Evolutionary conservation across 2,797 vertebrate genomes (phyloP).

Genomic region (Notoglanidium macrostoma): DNA sequence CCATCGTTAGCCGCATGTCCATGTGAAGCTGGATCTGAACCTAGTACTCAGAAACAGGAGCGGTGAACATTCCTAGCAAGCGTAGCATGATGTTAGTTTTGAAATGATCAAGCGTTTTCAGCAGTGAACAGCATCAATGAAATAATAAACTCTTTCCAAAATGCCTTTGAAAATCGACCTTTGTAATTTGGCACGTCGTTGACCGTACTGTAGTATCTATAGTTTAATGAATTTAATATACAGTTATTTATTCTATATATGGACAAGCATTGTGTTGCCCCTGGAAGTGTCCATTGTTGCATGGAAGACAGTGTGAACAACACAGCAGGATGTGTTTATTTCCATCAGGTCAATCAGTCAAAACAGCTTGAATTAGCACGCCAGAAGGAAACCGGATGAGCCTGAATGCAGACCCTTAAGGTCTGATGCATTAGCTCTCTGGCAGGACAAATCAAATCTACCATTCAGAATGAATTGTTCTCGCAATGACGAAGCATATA

Average conservation of each 20-base stretch:
- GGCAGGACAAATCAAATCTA: not conserved
- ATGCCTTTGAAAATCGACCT: not conserved
- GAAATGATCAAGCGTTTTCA: not conserved
- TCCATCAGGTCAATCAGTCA: conserved; percentile 55
- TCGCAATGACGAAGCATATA: not conserved
- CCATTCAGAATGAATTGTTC: not conserved
- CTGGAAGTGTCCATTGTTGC: not conserved
- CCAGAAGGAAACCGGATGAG: conserved; percentile 17
- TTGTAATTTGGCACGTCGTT: not conserved
- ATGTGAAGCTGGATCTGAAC: not conserved
- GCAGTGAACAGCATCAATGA: conserved; percentile 4
- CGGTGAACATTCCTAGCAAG: not conserved
- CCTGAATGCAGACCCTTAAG: not conserved
- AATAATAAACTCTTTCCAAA: not conserved
- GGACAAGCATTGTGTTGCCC: not conserved
- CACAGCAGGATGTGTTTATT: conserved; percentile 63
- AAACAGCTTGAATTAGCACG: conserved; percentile 35
- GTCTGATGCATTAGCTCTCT: not conserved
- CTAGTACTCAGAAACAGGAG: not conserved
- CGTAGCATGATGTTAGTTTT: not conserved
- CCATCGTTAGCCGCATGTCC: not conserved
- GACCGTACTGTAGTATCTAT: too few species aligned
- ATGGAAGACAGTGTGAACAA: conserved; percentile 54
- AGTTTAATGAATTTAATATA: too few species aligned
- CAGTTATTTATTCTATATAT: too few species aligned